A percentile compares a stretch with the other conserved stretches of the same genome.
Evolutionary conservation across 2,113 vertebrate species (phyloP).

Genomic region (Myrmecobius fasciatus): DNA sequence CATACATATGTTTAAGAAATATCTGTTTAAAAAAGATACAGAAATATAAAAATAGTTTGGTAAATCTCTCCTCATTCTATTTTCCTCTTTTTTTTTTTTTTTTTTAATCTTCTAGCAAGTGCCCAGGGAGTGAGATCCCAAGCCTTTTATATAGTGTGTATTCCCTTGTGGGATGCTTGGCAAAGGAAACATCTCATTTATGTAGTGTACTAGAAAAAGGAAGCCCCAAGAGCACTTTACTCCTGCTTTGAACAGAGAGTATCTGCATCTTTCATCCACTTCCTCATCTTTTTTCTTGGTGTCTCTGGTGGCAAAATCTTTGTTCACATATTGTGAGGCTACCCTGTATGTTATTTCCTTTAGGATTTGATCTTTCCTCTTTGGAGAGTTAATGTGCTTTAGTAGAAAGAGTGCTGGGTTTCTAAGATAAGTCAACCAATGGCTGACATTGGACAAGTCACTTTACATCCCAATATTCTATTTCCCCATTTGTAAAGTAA

Average conservation of each 20-base stretch:
- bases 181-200: not conserved
- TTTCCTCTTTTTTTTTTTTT: too few species aligned
- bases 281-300: not conserved
- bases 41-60: not conserved
- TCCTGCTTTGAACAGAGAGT: not conserved
- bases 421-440: not conserved
- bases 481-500: not conserved
- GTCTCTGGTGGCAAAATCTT: not conserved
- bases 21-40: not conserved
- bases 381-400: too few species aligned
- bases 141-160: not conserved
- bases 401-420: not conserved
- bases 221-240: not conserved
- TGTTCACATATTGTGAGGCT: not conserved
- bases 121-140: not conserved
- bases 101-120: not conserved
- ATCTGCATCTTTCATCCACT: not conserved
- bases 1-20: not conserved
- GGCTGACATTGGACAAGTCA: not conserved
- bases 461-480: not conserved
- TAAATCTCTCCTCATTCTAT: not conserved
- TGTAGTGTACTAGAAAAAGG: not conserved
- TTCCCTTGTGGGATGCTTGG: not conserved
- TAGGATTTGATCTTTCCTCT: not conserved
- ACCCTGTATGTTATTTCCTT: not conserved